These are phyloP conservation scores for Pecten maximus DNA, from an alignment of 2,888 invertebrate species.

Conservation along the genomic window DNA sequence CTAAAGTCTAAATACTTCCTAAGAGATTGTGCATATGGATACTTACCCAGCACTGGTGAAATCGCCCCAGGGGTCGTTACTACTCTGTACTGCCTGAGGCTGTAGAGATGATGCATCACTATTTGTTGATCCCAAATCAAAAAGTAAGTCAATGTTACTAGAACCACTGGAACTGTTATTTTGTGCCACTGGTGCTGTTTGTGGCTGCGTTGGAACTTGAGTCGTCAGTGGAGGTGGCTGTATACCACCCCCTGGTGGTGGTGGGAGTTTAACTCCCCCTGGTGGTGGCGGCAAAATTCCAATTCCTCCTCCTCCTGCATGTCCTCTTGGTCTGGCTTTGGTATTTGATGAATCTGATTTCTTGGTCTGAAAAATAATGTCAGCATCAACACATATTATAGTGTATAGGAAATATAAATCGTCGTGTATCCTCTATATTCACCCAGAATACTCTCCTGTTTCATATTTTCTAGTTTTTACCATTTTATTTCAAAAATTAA, in stretches of 20 bases:
- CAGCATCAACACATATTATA: not conserved
- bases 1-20: too few species aligned
- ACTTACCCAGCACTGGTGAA: constrained; percentile 73
- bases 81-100: constrained; percentile 52
- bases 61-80: constrained; percentile 76
- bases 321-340: constrained; percentile 52
- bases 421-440: too few species aligned
- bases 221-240: constrained; percentile 42
- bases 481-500: too few species aligned
- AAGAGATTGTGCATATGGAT: not conserved
- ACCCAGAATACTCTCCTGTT: too few species aligned
- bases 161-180: constrained; percentile 39
- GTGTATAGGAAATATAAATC: not conserved
- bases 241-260: constrained; percentile 85
- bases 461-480: too few species aligned
- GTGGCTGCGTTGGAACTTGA: constrained; percentile 40
- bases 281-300: constrained; percentile 91
- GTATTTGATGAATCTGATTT: constrained; percentile 52
- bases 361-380: constrained; percentile 66
- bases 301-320: constrained; percentile 84
- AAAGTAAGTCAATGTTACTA: constrained; percentile 65
- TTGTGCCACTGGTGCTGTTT: constrained; percentile 44
- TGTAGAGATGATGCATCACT: constrained; percentile 51
- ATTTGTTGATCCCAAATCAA: constrained; percentile 59
- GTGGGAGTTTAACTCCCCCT: constrained; percentile 88